phyloP scores from a whole-genome alignment of 2,113 vertebrate species.

The Ochotona princeps region DNA sequence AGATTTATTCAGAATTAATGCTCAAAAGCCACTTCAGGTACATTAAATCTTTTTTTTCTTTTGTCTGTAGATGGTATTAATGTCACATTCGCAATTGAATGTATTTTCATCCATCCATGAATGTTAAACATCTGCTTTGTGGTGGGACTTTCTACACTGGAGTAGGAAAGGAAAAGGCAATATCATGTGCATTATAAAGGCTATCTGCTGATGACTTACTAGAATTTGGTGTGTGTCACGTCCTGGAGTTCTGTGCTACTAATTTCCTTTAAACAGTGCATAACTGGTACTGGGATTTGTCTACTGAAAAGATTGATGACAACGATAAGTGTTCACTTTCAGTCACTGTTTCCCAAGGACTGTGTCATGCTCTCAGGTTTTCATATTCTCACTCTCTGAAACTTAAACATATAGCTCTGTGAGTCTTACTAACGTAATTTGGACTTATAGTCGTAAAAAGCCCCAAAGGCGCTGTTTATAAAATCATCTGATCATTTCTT shows the following conservation, averaged over 20 bases:
- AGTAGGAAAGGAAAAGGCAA: background rate
- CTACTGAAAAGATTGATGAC: background rate
- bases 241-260: background rate
- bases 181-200: background rate
- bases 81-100: background rate
- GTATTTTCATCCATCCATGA: background rate
- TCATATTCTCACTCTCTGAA: conserved; percentile 14
- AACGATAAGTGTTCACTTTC: background rate
- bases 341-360: background rate
- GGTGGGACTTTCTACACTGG: background rate
- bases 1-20: background rate
- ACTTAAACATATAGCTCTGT: background rate
- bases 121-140: background rate
- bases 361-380: background rate
- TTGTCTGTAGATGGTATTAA: background rate
- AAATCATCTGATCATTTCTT: background rate
- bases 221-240: background rate
- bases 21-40: background rate
- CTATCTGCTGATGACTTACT: background rate
- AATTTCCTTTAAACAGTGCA: background rate
- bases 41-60: background rate
- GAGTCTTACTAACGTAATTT: background rate
- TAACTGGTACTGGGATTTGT: background rate
- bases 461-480: background rate
- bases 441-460: background rate